Conservation (phyloP, 2,888 invertebrate genomes). For the Noctua janthe region DNA sequence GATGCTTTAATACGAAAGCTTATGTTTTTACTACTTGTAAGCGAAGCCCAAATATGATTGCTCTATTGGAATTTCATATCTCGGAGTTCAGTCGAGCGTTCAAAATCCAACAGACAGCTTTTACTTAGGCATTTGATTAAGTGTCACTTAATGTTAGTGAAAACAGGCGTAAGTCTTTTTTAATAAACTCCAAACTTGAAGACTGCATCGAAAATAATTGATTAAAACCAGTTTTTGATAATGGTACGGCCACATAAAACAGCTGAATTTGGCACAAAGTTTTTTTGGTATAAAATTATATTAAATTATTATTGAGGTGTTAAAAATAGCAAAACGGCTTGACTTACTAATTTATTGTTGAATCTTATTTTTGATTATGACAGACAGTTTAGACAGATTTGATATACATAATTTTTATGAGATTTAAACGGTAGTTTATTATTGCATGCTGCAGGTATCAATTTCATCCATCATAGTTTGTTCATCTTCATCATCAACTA, state of each 20-base stretch:
- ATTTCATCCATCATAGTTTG: no score
- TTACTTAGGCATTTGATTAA: background rate
- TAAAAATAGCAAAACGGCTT: constrained; percentile 19
- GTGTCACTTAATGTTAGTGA: no score
- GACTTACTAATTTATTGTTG: background rate
- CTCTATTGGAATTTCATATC: background rate
- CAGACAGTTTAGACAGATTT: constrained; percentile 9
- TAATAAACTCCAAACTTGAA: constrained; percentile 11
- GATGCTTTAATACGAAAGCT: constrained; percentile 18
- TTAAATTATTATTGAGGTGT: constrained; percentile 28
- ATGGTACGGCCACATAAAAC: background rate
- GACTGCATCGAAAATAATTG: constrained; percentile 46
- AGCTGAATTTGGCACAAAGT: constrained; percentile 14
- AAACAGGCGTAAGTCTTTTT: background rate
- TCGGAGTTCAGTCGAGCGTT: background rate
- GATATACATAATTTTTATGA: constrained; percentile 13
- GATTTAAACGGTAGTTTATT: constrained; percentile 25
- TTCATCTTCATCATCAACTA: no score
- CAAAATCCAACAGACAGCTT: background rate
- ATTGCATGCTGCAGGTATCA: background rate
- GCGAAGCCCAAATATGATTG: background rate
- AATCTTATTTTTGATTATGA: constrained; percentile 29
- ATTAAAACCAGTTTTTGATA: constrained; percentile 30
- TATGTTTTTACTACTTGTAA: background rate
- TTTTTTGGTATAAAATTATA: constrained; percentile 4